Conservation (phyloP, 2,113 vertebrate species). For the Cairina moschata region DNA sequence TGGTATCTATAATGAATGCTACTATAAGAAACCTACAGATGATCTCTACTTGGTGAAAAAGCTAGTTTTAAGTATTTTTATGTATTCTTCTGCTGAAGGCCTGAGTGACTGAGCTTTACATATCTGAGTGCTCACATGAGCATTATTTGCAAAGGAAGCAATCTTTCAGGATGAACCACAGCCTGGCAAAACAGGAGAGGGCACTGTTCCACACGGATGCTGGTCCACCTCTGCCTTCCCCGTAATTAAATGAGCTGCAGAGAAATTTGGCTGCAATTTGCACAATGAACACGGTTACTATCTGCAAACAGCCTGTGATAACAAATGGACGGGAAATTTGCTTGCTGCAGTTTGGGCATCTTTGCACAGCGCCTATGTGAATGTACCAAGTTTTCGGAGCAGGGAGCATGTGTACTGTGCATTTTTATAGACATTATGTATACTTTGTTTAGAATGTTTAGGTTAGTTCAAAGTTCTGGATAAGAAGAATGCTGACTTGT, state of each 20-base stretch:
- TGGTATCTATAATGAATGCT: not conserved
- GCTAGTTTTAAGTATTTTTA: not conserved
- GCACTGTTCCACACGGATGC: not conserved
- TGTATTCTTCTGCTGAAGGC: not conserved
- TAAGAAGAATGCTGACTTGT: not conserved
- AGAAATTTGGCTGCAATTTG: not conserved
- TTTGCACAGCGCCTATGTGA: not conserved
- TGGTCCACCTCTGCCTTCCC: accelerated
- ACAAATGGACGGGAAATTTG: not conserved
- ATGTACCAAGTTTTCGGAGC: not conserved
- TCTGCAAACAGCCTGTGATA: accelerated
- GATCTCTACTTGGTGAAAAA: not conserved
- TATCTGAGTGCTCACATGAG: not conserved
- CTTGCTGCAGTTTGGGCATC: not conserved
- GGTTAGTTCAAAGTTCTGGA: not conserved
- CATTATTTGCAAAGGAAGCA: not conserved
- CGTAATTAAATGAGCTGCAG: not conserved
- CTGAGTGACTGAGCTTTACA: not conserved
- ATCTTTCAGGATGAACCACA: accelerated
- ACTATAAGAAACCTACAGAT: not conserved
- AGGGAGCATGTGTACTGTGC: not conserved
- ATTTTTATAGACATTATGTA: not conserved
- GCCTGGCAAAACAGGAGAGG: not conserved
- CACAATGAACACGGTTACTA: accelerated
- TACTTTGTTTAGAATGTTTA: not conserved